Evolutionary conservation across 1,140 invertebrate genomes (phyloP).

Genomic region (Zaprionus davidi): DNA sequence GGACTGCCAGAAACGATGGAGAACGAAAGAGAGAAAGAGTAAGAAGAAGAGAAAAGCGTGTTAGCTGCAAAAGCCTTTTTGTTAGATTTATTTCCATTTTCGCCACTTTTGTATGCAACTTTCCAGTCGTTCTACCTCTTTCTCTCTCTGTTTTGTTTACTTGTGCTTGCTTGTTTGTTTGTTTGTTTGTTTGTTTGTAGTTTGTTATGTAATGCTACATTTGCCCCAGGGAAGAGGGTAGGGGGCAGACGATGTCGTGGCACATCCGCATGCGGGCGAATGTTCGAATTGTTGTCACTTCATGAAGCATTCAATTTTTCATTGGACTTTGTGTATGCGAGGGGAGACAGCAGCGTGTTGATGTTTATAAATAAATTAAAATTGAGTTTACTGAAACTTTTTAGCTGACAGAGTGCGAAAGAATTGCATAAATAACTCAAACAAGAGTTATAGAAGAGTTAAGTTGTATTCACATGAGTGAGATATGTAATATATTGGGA

Average conservation of each 20-base stretch:
- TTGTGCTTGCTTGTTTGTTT: slow-evolving; percentile 15
- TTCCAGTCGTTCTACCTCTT: slow-evolving; percentile 22
- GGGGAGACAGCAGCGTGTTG: slow-evolving; percentile 26
- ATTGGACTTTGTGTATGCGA: slow-evolving; percentile 27
- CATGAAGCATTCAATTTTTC: slow-evolving; percentile 46
- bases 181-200: slow-evolving; percentile 39
- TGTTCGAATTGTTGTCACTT: slow-evolving; percentile 52
- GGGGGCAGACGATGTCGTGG: neutral
- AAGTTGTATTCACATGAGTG: slow-evolving; percentile 3
- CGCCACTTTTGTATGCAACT: slow-evolving; percentile 70
- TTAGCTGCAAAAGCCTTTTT: slow-evolving; percentile 72
- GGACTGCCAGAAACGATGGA: slow-evolving; percentile 15
- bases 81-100: slow-evolving; percentile 79
- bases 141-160: slow-evolving; percentile 26
- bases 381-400: slow-evolving; percentile 40
- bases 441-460: neutral
- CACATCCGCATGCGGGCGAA: slow-evolving; percentile 26
- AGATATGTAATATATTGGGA: slow-evolving; percentile 9
- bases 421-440: slow-evolving; percentile 8
- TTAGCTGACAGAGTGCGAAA: neutral
- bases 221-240: slow-evolving; percentile 10
- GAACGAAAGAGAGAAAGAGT: neutral
- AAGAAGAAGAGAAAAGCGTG: neutral
- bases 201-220: slow-evolving; percentile 54
- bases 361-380: slow-evolving; percentile 60